Conservation (phyloP, 2,113 vertebrate genomes). For the Stigmatopora nigra region DNA sequence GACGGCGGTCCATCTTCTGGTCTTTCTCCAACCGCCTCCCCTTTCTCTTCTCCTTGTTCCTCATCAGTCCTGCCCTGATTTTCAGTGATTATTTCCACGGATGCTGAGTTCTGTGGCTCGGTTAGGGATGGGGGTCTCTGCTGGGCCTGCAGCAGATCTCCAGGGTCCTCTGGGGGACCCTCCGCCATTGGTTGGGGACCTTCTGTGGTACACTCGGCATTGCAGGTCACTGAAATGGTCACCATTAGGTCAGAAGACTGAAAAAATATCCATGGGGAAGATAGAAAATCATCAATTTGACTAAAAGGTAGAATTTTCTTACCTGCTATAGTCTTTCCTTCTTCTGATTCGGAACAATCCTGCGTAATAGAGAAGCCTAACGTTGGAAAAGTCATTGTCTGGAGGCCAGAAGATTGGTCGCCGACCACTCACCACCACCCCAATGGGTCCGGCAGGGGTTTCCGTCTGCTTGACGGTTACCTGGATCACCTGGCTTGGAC, state of each 20-base stretch:
- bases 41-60: slow-evolving; percentile 10
- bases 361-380: slow-evolving; percentile 28
- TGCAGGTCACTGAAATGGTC: background rate
- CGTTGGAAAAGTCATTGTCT: background rate
- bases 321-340: slow-evolving; percentile 61
- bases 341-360: slow-evolving; percentile 67
- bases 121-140: slow-evolving; percentile 58
- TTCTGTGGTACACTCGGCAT: slow-evolving; percentile 13
- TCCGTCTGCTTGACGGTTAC: slow-evolving; percentile 75
- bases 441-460: slow-evolving; percentile 68
- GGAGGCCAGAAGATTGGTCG: background rate
- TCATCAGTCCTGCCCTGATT: slow-evolving; percentile 15
- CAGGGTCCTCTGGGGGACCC: slow-evolving; percentile 60
- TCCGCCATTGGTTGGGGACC: slow-evolving; percentile 43
- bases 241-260: background rate
- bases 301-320: slow-evolving; percentile 3
- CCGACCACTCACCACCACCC: slow-evolving; percentile 56
- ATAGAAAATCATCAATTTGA: background rate
- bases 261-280: background rate
- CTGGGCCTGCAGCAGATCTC: slow-evolving; percentile 64
- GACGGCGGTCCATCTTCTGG: slow-evolving; percentile 58
- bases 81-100: slow-evolving; percentile 25
- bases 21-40: slow-evolving; percentile 28
- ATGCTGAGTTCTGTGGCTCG: slow-evolving; percentile 26
- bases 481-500: slow-evolving; percentile 70